Evolutionary conservation across 1,140 invertebrate genomes (phyloP).

Genomic region (Lutraria rhynchaena): DNA sequence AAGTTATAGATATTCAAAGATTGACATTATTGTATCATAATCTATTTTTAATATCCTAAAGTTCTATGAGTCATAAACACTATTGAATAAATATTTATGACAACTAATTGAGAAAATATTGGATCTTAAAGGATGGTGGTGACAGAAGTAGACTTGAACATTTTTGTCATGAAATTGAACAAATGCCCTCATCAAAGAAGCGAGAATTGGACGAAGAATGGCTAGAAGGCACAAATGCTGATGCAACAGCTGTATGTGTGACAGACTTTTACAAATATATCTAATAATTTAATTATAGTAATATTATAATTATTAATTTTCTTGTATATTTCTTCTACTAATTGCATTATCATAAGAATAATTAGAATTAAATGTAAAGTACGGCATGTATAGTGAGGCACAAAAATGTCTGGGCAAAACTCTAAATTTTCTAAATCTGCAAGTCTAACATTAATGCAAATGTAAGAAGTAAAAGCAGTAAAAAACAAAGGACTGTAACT

Average conservation of each 20-base stretch:
- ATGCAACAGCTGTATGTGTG: neutral
- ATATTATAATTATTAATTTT: neutral
- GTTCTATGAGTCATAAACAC: too few relatives aligned
- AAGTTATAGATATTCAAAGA: too few relatives aligned
- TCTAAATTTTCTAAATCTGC: too few relatives aligned
- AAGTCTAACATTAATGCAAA: too few relatives aligned
- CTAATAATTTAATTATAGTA: neutral
- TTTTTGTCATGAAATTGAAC: neutral
- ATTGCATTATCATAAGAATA: neutral
- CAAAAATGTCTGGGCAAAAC: too few relatives aligned
- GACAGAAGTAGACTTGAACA: neutral
- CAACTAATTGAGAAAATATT: too few relatives aligned
- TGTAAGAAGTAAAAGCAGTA: too few relatives aligned
- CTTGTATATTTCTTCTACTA: neutral
- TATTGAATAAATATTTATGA: too few relatives aligned
- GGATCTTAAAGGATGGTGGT: conserved; percentile 1
- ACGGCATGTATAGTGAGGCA: neutral
- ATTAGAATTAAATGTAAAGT: neutral
- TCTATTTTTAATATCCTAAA: too few relatives aligned
- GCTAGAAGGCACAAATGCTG: neutral
- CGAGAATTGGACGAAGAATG: conserved; percentile 11
- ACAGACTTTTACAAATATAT: neutral
- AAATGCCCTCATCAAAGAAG: neutral
- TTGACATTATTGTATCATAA: too few relatives aligned
- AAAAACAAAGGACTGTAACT: too few relatives aligned